Base-by-base conservation (phyloP, 2,797 vertebrate genomes). In the Rhinoraja longicauda region DNA sequence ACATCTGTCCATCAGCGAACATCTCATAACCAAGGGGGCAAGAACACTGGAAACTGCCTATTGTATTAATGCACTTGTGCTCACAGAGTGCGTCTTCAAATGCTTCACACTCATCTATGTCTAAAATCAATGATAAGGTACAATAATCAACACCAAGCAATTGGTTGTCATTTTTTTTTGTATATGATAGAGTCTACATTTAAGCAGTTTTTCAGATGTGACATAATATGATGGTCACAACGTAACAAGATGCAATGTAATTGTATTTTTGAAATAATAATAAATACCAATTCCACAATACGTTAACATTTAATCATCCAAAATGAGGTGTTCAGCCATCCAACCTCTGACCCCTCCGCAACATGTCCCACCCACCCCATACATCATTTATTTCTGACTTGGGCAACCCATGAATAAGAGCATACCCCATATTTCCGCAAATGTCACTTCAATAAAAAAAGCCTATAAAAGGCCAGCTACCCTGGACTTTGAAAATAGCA, bases 31-130 rank as follows among this genome's bases (percentile, higher is more conserved):
- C 84, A 2, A 67, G 84, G n/a, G n/a, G 59, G 62, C 84, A 88
- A 9, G 2, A 7, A 8, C 62, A 88, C 17, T 88, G 88, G 84
- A 88, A 88, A 67, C 59, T 88, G 17, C 84, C 84, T n/a, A 88
- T 67, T 9, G 84, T 88, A 88, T 88, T 88, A 36, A 88, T 88
- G 84, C 84, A 88, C 62, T 36, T 64, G 84, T 88, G 84, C n/a
- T 67, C 84, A 88, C 84, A 88, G 62, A 67, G 59, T 53, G n/a
- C 32, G 59, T 67, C 15, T 21, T 84, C 84, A 21, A 36, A 15
- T 36, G 32, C 21, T 88, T 67, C 84, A 88, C 84, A 88, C 84
- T 88, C 62, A 88, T 88, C 59, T 67, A 67, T 32, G 67, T 88
- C 84, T 88, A 88, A 88, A 88, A 36, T 21, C 57, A 82, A 24